Conservation (phyloP, 2,797 vertebrate species). For the Pipistrellus nathusii region DNA sequence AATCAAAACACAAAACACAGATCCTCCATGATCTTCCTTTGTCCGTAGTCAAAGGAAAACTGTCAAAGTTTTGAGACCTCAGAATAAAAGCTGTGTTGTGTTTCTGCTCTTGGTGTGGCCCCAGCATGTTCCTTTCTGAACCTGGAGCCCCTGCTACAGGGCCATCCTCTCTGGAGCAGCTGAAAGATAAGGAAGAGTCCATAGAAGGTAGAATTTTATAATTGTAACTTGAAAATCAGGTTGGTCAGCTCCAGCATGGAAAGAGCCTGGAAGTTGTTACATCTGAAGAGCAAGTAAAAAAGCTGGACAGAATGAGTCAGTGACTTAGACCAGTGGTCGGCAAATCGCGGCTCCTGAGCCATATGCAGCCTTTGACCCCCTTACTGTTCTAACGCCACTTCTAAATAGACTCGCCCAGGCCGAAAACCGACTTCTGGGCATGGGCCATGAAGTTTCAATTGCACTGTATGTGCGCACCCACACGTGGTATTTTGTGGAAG, state of each 20-base stretch:
- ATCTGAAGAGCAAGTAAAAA: neutral
- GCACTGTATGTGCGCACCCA: no score
- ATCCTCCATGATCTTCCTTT: neutral
- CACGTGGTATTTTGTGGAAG: no score
- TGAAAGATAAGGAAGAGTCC: neutral
- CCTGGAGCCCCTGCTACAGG: neutral
- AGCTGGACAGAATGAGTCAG: neutral
- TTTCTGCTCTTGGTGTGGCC: neutral
- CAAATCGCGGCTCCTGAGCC: no score
- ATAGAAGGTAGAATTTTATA: neutral
- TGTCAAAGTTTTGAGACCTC: neutral
- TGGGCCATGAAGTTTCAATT: no score
- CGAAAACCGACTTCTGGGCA: no score
- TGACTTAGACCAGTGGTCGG: neutral
- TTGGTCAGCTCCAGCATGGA: neutral
- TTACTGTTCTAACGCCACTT: no score
- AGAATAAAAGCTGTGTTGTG: neutral
- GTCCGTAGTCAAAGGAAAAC: neutral
- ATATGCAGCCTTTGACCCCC: no score
- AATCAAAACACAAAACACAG: neutral
- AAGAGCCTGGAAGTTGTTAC: neutral
- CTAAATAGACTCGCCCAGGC: no score
- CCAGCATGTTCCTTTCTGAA: neutral
- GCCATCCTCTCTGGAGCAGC: neutral
- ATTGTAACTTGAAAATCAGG: conserved; percentile 8